A percentile compares a stretch with the other conserved stretches of the same genome.
These are phyloP conservation scores for Apis laboriosa DNA, from an alignment of 1,140 invertebrate genomes.

Conservation along the genomic window DNA sequence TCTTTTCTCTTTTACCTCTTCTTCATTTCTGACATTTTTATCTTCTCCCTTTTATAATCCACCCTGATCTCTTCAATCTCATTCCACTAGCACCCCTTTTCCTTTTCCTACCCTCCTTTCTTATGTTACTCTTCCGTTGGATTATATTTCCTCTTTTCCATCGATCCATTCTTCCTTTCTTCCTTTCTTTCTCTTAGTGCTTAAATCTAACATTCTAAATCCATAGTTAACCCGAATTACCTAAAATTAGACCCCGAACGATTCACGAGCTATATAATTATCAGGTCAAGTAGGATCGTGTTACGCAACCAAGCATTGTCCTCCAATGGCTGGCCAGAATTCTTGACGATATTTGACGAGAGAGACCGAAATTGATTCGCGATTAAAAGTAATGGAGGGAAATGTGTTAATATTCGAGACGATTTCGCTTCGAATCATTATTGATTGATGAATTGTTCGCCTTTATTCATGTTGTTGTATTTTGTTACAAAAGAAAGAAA, in stretches of 20 bases:
- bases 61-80: constrained; percentile 38
- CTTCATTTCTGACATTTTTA: constrained; percentile 10
- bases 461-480: no score
- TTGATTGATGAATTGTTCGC: no score
- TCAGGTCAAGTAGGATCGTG: not conserved
- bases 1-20: not conserved
- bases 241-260: not conserved
- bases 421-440: no score
- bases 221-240: not conserved
- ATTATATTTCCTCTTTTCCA: not conserved
- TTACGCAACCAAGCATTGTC: not conserved
- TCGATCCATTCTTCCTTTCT: not conserved
- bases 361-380: no score
- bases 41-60: constrained; percentile 24
- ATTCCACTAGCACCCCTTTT: not conserved
- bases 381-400: no score
- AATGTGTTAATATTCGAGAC: no score
- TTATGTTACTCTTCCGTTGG: constrained; percentile 2
- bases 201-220: constrained; percentile 29
- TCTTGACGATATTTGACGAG: not conserved
- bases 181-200: not conserved
- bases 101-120: no score
- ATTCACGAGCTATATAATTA: not conserved
- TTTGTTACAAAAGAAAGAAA: no score
- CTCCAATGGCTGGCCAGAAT: not conserved